Conservation (phyloP, 2,113 vertebrate species). For the Chloropsis cyanopogon region DNA sequence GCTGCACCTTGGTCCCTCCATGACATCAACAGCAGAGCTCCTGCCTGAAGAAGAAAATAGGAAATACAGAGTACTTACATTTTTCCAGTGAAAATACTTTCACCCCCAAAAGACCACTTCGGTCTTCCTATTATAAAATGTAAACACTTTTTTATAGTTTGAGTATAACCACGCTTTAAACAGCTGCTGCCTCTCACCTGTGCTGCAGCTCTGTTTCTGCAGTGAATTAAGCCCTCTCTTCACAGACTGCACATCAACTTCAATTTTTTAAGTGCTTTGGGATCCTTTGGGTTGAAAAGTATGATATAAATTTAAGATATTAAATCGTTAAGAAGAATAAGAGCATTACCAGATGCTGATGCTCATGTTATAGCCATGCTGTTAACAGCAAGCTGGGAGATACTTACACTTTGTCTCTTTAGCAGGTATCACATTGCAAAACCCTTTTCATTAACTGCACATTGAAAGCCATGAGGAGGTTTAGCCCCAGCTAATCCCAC, state of each 20-base stretch:
- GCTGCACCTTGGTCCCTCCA: background rate
- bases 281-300: background rate
- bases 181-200: conserved; percentile 38
- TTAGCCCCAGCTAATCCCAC: background rate
- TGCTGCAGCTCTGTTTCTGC: conserved; percentile 16
- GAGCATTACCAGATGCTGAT: conserved; percentile 24
- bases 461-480: background rate
- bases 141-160: conserved; percentile 33
- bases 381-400: background rate
- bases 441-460: background rate
- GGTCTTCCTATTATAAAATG: conserved; percentile 38
- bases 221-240: conserved; percentile 10
- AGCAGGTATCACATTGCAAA: background rate
- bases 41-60: conserved; percentile 9
- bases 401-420: background rate
- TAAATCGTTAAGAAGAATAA: background rate
- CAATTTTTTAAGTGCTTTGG: background rate
- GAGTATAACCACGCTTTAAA: conserved; percentile 38
- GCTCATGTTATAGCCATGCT: background rate
- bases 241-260: background rate
- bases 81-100: conserved; percentile 38
- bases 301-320: background rate
- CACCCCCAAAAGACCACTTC: conserved; percentile 37
- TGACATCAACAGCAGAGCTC: conserved; percentile 4
- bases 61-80: conserved; percentile 9